Evolutionary conservation across 2,888 invertebrate genomes (phyloP).

Genomic region (Drosophila diplacantha): DNA sequence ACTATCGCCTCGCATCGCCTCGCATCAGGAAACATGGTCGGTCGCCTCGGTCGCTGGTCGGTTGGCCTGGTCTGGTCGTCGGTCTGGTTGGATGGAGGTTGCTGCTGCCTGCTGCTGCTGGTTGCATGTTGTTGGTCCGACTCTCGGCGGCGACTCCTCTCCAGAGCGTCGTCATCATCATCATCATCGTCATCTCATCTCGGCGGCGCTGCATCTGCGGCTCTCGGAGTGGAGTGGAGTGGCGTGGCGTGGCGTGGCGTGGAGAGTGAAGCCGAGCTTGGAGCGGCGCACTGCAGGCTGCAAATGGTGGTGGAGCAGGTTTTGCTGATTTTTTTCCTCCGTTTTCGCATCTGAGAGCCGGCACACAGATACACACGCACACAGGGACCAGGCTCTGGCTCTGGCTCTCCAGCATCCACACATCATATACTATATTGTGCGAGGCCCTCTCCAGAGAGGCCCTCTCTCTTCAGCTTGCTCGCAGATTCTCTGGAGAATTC

Average conservation of each 20-base stretch:
- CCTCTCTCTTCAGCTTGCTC: slow-evolving; percentile 8
- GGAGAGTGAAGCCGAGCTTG: slow-evolving; percentile 19
- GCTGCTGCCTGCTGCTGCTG: slow-evolving; percentile 19
- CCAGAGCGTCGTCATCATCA: slow-evolving; percentile 32
- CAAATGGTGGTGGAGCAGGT: slow-evolving; percentile 71
- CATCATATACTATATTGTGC: slow-evolving; percentile 58
- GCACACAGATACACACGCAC: slow-evolving; percentile 46
- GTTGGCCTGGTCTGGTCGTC: slow-evolving; percentile 24
- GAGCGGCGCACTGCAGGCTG: slow-evolving; percentile 57
- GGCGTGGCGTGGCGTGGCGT: neutral
- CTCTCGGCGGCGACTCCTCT: slow-evolving; percentile 27
- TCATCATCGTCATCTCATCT: slow-evolving; percentile 33
- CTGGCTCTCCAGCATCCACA: slow-evolving; percentile 39
- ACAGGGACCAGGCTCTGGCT: slow-evolving; percentile 11
- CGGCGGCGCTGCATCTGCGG: slow-evolving; percentile 40
- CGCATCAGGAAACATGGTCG: slow-evolving; percentile 77
- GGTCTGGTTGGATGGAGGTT: slow-evolving; percentile 36
- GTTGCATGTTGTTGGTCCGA: slow-evolving; percentile 41
- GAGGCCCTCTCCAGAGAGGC: slow-evolving; percentile 12
- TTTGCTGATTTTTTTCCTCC: slow-evolving; percentile 8
- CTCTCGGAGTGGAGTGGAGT: slow-evolving; percentile 32
- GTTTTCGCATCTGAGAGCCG: slow-evolving; percentile 53
- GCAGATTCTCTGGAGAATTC: slow-evolving; percentile 33
- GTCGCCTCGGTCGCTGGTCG: slow-evolving; percentile 55
- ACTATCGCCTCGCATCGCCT: slow-evolving; percentile 78